A percentile compares a stretch with the other conserved stretches of the same genome.
phyloP scores from a whole-genome alignment of 2,888 invertebrate species.

The Megastigmus dorsalis region DNA sequence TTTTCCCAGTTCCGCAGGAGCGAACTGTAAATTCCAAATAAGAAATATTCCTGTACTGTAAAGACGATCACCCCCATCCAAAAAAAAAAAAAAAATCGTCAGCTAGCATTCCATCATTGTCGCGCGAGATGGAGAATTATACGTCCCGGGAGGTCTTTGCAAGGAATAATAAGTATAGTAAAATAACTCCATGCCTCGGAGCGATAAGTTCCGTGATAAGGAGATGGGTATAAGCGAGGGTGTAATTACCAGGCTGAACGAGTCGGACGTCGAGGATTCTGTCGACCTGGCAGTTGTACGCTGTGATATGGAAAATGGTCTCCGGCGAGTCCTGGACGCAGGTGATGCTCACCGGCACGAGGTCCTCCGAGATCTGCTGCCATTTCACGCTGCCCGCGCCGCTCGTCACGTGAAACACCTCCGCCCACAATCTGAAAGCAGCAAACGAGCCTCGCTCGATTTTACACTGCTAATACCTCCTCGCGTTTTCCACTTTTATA shows the following conservation, averaged over 20 bases:
- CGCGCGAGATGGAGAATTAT: background rate
- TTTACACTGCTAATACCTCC: too few relatives aligned
- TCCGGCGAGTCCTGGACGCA: constrained; percentile 97
- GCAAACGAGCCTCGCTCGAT: constrained; percentile 5
- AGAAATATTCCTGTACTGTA: too few relatives aligned
- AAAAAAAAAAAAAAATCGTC: background rate
- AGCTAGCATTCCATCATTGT: background rate
- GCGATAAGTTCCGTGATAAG: background rate
- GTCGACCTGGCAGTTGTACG: constrained; percentile 99
- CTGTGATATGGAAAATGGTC: constrained; percentile 98
- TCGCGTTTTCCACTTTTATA: too few relatives aligned
- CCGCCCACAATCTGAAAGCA: constrained; percentile 93
- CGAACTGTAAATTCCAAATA: too few relatives aligned
- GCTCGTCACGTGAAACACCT: constrained; percentile 97
- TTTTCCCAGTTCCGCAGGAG: too few relatives aligned
- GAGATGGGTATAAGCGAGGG: background rate
- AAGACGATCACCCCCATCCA: too few relatives aligned
- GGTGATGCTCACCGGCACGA: constrained; percentile 98
- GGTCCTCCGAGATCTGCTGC: constrained; percentile 98
- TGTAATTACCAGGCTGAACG: constrained; percentile 90
- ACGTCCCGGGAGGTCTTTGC: background rate
- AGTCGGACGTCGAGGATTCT: constrained; percentile 98
- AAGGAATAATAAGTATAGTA: background rate
- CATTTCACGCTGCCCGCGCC: constrained; percentile 95
- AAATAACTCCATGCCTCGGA: too few relatives aligned